A percentile compares a stretch with the other conserved stretches of the same genome.
Evolutionary conservation across 2,888 invertebrate genomes (phyloP).

Genomic region (Cryptus armator): DNA sequence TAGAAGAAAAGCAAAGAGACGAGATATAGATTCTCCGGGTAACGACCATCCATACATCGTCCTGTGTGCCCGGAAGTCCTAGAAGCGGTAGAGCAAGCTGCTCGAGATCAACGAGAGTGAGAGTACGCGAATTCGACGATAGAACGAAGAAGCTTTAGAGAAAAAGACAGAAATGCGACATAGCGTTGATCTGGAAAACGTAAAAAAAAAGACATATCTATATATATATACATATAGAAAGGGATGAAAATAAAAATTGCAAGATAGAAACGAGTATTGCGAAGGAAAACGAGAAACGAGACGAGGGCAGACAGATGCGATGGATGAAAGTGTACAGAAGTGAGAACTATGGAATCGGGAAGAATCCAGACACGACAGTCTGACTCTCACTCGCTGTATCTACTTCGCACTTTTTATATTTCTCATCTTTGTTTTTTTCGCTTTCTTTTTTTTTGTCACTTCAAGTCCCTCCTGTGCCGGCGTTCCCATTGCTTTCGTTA

Average conservation of each 20-base stretch:
- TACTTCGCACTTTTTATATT: conserved; percentile 32
- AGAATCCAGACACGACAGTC: conserved; percentile 29
- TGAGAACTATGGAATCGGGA: conserved; percentile 5
- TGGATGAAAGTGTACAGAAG: conserved; percentile 10
- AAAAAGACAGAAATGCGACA: conserved; percentile 34
- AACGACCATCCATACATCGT: conserved; percentile 71
- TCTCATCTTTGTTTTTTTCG: conserved; percentile 9
- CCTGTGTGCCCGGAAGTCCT: conserved; percentile 53
- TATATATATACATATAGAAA: conserved; percentile 22
- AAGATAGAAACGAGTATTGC: conserved; percentile 32
- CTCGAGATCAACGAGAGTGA: conserved; percentile 29
- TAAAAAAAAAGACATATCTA: conserved; percentile 11
- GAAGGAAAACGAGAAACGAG: conserved; percentile 37
- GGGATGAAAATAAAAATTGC: conserved; percentile 47
- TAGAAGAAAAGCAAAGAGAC: conserved; percentile 46
- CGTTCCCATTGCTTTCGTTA: conserved; percentile 18
- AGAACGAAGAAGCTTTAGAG: conserved; percentile 3
- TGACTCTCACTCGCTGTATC: conserved; percentile 44
- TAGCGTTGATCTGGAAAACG: conserved; percentile 17
- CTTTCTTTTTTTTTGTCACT: conserved; percentile 6
- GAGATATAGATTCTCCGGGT: conserved; percentile 68
- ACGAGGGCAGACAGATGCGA: conserved; percentile 55
- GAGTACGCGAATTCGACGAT: conserved; percentile 43
- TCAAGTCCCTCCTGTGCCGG: neutral
- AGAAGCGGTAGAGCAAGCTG: conserved; percentile 62